These are phyloP conservation scores for Bugulina stolonifera DNA, from an alignment of 2,888 invertebrate genomes.

Conservation along the genomic window DNA sequence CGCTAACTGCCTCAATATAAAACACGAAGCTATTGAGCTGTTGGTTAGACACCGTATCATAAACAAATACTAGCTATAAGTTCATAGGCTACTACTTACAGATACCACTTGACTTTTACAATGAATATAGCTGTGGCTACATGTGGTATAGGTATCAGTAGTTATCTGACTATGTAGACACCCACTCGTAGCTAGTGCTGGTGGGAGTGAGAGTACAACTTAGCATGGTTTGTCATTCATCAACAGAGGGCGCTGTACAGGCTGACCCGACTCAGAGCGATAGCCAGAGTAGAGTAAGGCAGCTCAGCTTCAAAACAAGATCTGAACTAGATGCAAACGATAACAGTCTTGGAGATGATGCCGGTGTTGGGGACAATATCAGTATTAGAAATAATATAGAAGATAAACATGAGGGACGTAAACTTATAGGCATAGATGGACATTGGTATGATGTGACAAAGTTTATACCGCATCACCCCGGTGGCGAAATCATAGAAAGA, in stretches of 20 bases:
- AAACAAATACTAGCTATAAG: too few relatives aligned
- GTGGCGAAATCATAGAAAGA: conserved; percentile 28
- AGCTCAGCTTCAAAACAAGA: not conserved
- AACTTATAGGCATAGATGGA: conserved; percentile 29
- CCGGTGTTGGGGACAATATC: not conserved
- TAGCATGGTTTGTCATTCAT: too few relatives aligned
- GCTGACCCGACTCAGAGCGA: not conserved
- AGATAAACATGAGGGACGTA: not conserved
- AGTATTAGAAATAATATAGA: not conserved
- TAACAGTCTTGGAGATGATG: not conserved
- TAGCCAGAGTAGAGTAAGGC: not conserved
- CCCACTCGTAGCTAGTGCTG: too few relatives aligned
- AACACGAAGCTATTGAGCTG: too few relatives aligned
- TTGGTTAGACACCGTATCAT: too few relatives aligned
- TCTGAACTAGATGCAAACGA: not conserved
- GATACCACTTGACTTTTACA: too few relatives aligned
- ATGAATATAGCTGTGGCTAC: too few relatives aligned
- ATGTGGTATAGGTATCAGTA: too few relatives aligned
- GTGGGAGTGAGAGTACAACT: too few relatives aligned
- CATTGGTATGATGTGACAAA: conserved; percentile 30
- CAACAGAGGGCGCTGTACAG: not conserved
- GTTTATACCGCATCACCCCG: conserved; percentile 30
- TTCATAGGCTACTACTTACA: too few relatives aligned
- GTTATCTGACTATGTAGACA: too few relatives aligned
- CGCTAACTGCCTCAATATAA: too few relatives aligned